phyloP scores from a whole-genome alignment of 2,888 invertebrate genomes.

The Helobdella robusta region DNA sequence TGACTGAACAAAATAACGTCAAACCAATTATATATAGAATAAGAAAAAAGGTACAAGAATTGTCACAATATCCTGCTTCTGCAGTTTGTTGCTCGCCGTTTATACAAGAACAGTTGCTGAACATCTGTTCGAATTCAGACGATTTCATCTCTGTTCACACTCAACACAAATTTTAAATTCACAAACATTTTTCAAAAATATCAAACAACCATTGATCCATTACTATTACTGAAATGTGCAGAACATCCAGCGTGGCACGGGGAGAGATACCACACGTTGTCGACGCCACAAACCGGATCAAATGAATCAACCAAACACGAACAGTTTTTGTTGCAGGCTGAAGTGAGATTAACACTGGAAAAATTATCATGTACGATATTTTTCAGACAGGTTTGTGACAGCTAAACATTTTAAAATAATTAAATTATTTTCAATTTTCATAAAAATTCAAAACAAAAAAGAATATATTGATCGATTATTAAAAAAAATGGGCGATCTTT shows the following conservation, averaged over 20 bases:
- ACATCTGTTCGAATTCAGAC: too few relatives aligned
- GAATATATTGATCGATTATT: too few relatives aligned
- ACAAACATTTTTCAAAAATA: background rate
- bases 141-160: too few relatives aligned
- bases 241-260: constrained; percentile 65
- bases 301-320: constrained; percentile 57
- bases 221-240: too few relatives aligned
- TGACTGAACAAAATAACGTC: background rate
- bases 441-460: too few relatives aligned
- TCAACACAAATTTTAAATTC: background rate
- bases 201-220: too few relatives aligned
- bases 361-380: too few relatives aligned
- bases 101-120: constrained; percentile 13
- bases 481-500: too few relatives aligned
- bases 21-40: background rate
- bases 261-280: constrained; percentile 59
- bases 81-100: background rate
- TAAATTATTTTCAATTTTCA: too few relatives aligned
- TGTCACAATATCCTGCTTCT: constrained; percentile 13
- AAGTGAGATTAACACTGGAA: constrained; percentile 38
- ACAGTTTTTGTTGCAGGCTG: constrained; percentile 57
- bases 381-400: too few relatives aligned
- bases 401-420: too few relatives aligned
- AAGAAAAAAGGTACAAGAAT: background rate
- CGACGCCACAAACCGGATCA: constrained; percentile 59